Conservation (phyloP, 2,797 vertebrate species). For the Myripristis murdjan region DNA sequence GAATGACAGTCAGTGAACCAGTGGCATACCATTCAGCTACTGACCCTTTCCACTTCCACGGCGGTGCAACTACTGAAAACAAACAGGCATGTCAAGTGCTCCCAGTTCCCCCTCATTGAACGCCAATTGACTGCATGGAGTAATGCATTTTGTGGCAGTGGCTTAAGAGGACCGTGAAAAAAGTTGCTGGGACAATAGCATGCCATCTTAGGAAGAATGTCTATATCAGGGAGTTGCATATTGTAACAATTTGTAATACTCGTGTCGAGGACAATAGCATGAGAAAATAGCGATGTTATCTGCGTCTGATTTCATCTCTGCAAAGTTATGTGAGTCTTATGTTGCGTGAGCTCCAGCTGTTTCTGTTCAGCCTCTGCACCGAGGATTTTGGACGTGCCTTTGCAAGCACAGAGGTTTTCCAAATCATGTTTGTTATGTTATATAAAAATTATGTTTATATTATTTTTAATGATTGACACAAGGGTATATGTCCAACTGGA, state of each 20-base stretch:
- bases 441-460: too few relatives aligned
- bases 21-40: slow-evolving; percentile 25
- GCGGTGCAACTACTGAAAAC: slow-evolving; percentile 41
- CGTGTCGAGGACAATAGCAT: neutral
- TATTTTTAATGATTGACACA: too few relatives aligned
- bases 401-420: too few relatives aligned
- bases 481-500: too few relatives aligned
- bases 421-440: too few relatives aligned
- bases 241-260: slow-evolving; percentile 2
- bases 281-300: neutral
- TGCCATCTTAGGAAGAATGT: slow-evolving; percentile 27
- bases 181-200: neutral
- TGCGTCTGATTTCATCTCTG: neutral
- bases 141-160: slow-evolving; percentile 11
- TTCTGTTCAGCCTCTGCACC: too few relatives aligned
- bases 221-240: slow-evolving; percentile 11
- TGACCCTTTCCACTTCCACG: slow-evolving; percentile 42
- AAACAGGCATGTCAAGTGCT: slow-evolving; percentile 51
- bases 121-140: slow-evolving; percentile 24
- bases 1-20: slow-evolving; percentile 33
- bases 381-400: too few relatives aligned
- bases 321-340: too few relatives aligned
- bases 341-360: too few relatives aligned
- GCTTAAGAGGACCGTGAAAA: slow-evolving; percentile 20
- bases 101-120: slow-evolving; percentile 23